Base-by-base conservation (phyloP, 1,140 invertebrate genomes). In the Pogonognathellus flavescens region DNA sequence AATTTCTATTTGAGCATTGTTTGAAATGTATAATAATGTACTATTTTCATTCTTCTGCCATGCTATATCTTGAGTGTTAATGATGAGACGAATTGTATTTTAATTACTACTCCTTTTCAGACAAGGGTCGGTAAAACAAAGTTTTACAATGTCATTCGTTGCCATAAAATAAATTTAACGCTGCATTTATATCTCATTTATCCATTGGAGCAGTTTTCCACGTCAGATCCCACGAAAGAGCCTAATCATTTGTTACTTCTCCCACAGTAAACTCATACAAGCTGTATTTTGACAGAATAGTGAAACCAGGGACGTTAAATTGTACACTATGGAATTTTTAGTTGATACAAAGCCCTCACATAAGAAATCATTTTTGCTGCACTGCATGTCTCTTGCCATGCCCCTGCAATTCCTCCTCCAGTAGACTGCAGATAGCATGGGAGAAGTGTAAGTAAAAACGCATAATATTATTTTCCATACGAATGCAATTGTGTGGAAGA, bases 401-500 rank as follows among this genome's bases (percentile, higher is more conserved):
- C 22, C 62, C 14, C 20, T 25, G 20, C 62, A 66, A 20, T 14
- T 31, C 14, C 20, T 13, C 62, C 22, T 25, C 20, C 6, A 66
- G 18, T 5, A 25, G 20, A 22, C 9, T 25, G 25, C 62, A 66
- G 31, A 41, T 41, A 6, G 31, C 2, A 6, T 41, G 6, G 31
- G 6, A 41, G 31, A 57, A 13, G 53, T 57, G n/a, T 57, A 14
- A 14, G n/a, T 9, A n/a, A n/a, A n/a, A n/a, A n/a, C 53, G 11
- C 53, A 13, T 14, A 57, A 2, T 57, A n/a, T n/a, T 49, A 49
- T 76, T 76, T 76, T 76, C 41, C 41, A n/a, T 50, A 31, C 9
- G 70, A 76, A n/a, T 76, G 31, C 25, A 76, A 76, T 76, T 76
- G 70, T 50, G 70, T 31, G 70, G 70, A 76, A 76, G 70, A 31